Conservation (phyloP, 2,888 invertebrate species). For the Allolobophora icterica region DNA sequence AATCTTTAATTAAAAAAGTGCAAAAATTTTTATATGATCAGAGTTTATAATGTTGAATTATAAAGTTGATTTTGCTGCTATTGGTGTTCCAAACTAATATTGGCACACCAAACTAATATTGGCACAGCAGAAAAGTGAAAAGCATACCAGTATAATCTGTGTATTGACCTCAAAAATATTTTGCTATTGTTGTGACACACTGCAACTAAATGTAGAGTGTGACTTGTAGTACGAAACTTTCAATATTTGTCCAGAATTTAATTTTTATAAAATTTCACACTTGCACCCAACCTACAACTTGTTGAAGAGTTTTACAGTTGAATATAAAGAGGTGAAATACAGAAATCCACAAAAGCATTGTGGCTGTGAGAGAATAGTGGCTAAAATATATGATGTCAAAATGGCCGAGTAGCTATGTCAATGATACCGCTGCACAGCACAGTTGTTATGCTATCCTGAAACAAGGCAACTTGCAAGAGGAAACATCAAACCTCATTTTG, state of each 20-base stretch:
- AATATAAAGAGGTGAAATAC: not conserved
- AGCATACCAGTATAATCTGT: no score
- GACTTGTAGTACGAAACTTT: not conserved
- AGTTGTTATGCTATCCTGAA: not conserved
- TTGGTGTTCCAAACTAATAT: no score
- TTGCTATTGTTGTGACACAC: no score
- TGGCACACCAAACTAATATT: no score
- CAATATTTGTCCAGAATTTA: not conserved
- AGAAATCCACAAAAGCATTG: not conserved
- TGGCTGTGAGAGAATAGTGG: not conserved
- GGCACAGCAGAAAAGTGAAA: no score
- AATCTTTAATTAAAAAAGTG: no score
- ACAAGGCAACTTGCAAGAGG: not conserved
- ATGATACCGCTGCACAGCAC: not conserved
- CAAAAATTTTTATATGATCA: no score
- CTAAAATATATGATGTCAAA: not conserved
- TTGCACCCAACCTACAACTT: not conserved
- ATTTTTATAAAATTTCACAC: not conserved
- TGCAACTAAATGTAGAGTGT: no score
- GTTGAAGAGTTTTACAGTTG: not conserved
- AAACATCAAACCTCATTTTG: slow-evolving; percentile 56
- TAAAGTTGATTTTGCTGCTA: no score
- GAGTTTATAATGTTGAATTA: no score
- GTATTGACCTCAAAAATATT: no score
- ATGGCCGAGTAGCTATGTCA: not conserved